Percentiles rank a stretch among this genome's conserved stretches.
phyloP scores from a whole-genome alignment of 2,113 vertebrate genomes.

The Psephotus haematonotus region DNA sequence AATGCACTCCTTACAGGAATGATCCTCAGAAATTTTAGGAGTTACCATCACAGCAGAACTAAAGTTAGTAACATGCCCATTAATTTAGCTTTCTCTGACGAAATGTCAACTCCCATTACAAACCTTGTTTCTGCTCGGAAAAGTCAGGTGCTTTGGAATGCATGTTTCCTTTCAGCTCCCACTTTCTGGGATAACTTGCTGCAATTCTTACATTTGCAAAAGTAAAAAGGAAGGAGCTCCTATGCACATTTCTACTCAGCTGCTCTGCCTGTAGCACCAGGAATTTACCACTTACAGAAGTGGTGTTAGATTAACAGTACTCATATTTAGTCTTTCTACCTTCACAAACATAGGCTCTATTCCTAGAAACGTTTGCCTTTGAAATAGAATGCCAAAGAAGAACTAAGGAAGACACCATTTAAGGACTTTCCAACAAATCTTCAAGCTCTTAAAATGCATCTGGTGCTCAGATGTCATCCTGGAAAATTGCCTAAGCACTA shows the following conservation, averaged over 20 bases:
- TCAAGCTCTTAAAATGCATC: conserved; percentile 25
- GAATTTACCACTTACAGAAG: not conserved
- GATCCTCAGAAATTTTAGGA: not conserved
- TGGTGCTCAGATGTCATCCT: conserved; percentile 39
- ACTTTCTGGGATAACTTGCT: not conserved
- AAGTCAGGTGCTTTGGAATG: not conserved
- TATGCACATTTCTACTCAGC: not conserved
- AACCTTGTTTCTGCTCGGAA: not conserved
- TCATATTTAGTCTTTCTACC: not conserved
- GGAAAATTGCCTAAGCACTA: conserved; percentile 50
- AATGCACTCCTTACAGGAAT: not conserved
- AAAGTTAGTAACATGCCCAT: not conserved
- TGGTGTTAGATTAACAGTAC: not conserved
- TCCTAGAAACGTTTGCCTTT: not conserved
- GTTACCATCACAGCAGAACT: not conserved
- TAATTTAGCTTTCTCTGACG: not conserved
- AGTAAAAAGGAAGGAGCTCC: not conserved
- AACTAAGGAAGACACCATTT: not conserved
- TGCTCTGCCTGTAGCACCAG: not conserved
- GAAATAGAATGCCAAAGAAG: not conserved
- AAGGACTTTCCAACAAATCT: not conserved
- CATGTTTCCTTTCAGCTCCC: not conserved
- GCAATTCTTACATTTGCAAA: not conserved
- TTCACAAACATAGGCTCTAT: not conserved
- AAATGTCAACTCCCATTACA: not conserved